phyloP scores from a whole-genome alignment of 2,797 vertebrate genomes.

The Tokudaia tokunoshimensis region DNA sequence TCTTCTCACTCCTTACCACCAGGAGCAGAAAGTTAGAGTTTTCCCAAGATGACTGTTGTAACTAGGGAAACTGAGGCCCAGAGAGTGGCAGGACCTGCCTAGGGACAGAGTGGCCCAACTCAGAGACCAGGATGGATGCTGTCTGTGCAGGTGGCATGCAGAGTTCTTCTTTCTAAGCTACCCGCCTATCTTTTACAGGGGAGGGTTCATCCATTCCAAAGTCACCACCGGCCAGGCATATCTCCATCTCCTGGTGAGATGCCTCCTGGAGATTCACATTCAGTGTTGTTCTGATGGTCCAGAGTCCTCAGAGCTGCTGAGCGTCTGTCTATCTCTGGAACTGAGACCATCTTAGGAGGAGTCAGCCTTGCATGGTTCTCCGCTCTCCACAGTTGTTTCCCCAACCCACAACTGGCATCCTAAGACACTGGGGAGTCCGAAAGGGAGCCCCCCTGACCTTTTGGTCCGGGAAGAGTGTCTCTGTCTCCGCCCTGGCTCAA shows the following conservation, averaged over 20 bases:
- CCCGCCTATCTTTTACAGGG: not conserved
- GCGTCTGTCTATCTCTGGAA: not conserved
- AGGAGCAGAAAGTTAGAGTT: not conserved
- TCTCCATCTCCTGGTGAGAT: not conserved
- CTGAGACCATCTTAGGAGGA: not conserved
- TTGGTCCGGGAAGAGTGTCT: not conserved
- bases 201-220: not conserved
- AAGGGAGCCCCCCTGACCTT: not conserved
- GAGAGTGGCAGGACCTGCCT: not conserved
- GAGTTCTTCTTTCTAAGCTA: not conserved
- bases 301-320: not conserved
- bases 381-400: not conserved
- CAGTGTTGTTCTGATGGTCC: not conserved
- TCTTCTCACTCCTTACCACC: not conserved
- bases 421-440: not conserved
- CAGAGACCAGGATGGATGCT: not conserved
- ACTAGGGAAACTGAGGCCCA: not conserved
- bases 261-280: not conserved
- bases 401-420: not conserved
- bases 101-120: not conserved
- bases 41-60: not conserved
- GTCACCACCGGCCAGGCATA: not conserved
- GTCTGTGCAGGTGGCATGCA: not conserved
- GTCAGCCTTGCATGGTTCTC: not conserved
- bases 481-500: not conserved